Evolutionary conservation across 23 tunicate genomes (phyloP).

Genomic region (Aplidium turbinatum): DNA sequence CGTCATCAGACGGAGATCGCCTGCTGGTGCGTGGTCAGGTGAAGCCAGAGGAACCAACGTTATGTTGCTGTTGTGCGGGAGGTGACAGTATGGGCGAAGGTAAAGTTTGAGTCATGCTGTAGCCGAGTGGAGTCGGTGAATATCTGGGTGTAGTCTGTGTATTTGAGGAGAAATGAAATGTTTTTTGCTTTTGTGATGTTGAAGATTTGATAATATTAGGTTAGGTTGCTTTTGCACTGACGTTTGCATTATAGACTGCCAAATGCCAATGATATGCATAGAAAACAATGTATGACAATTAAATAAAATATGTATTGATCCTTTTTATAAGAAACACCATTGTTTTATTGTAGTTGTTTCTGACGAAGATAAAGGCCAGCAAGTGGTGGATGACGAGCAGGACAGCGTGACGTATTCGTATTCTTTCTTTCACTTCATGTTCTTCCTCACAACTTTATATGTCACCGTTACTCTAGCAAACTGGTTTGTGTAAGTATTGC

Average conservation of each 20-base stretch:
- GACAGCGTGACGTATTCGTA: slow-evolving; percentile 81
- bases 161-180: no score
- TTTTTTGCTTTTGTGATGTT: no score
- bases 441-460: slow-evolving; percentile 82
- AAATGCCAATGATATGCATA: no score
- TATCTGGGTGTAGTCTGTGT: no score
- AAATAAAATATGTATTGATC: no score
- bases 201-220: no score
- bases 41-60: slow-evolving; percentile 61
- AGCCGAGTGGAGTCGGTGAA: no score
- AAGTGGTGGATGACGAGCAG: slow-evolving; percentile 82
- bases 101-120: no score
- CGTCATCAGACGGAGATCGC: slow-evolving; percentile 49
- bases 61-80: slow-evolving; percentile 74
- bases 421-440: slow-evolving; percentile 94
- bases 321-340: no score
- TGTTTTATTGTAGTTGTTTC: slow-evolving; percentile 9
- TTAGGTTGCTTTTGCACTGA: no score
- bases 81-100: slow-evolving; percentile 47
- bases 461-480: slow-evolving; percentile 95
- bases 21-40: slow-evolving; percentile 40
- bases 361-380: slow-evolving; percentile 40
- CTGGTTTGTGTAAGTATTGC: slow-evolving; percentile 69
- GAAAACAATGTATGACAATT: no score
- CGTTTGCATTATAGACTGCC: no score